Conservation (phyloP, 2,113 vertebrate species). For the Chionodraco myersi region DNA sequence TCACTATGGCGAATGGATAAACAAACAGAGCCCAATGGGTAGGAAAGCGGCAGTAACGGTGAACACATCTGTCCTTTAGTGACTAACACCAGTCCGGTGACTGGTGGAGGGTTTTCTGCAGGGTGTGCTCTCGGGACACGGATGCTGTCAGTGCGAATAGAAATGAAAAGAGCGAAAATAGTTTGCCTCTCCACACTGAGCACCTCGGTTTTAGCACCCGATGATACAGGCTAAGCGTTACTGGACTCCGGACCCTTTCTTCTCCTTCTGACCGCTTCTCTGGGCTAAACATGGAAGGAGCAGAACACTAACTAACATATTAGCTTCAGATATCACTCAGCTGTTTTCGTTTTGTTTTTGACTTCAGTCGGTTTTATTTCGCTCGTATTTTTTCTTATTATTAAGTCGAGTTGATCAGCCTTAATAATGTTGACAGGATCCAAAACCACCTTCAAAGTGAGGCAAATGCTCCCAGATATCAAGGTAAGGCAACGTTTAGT, state of each 20-base stretch:
- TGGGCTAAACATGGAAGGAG: slow-evolving; percentile 10
- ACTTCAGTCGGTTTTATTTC: background rate
- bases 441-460: slow-evolving; percentile 87
- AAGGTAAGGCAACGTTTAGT: slow-evolving; percentile 77
- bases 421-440: slow-evolving; percentile 84
- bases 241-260: slow-evolving; percentile 10
- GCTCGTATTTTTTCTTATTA: background rate
- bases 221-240: slow-evolving; percentile 43
- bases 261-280: background rate
- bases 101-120: background rate
- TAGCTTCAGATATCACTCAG: background rate
- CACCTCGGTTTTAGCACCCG: slow-evolving; percentile 49
- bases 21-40: slow-evolving; percentile 55
- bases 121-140: slow-evolving; percentile 27
- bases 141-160: slow-evolving; percentile 42
- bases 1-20: slow-evolving; percentile 78
- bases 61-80: slow-evolving; percentile 49
- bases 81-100: slow-evolving; percentile 6
- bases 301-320: background rate
- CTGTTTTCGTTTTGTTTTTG: background rate
- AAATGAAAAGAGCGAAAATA: slow-evolving; percentile 55
- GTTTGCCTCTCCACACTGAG: slow-evolving; percentile 35
- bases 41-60: slow-evolving; percentile 18
- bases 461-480: slow-evolving; percentile 83
- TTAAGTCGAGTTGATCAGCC: slow-evolving; percentile 14